Conservation (phyloP, 30 jellyfish, hydroid and myxozoan genomes). For the Pseudorhiza aurosa region DNA sequence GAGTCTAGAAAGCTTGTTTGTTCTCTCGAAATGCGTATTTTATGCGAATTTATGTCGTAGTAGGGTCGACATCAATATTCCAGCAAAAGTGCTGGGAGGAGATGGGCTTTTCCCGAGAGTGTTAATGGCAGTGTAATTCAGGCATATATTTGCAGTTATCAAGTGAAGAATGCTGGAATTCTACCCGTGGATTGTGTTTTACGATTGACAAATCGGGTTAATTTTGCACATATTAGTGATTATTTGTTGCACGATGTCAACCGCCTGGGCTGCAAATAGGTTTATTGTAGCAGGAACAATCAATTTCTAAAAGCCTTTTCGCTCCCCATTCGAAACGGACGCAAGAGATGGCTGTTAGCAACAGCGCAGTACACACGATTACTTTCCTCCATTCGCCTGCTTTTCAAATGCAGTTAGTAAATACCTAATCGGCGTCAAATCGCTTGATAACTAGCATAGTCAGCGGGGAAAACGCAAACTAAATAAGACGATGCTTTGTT, state of each 20-base stretch:
- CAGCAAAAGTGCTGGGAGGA: too few relatives aligned
- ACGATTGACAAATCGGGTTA: too few relatives aligned
- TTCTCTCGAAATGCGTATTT: too few relatives aligned
- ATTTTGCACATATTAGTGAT: background rate
- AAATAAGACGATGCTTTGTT: slow-evolving; percentile 7
- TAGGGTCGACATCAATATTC: too few relatives aligned
- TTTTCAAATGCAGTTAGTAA: slow-evolving; percentile 2
- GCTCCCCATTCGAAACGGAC: background rate
- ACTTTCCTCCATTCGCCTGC: background rate
- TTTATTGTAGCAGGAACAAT: background rate
- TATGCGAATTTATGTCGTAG: too few relatives aligned
- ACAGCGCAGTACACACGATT: background rate
- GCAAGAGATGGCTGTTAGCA: background rate
- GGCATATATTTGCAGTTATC: too few relatives aligned
- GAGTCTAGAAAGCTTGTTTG: too few relatives aligned
- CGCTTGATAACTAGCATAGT: slow-evolving; percentile 12
- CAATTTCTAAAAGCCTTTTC: background rate
- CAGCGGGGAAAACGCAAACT: background rate
- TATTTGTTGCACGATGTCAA: background rate
- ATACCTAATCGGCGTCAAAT: slow-evolving; percentile 13
- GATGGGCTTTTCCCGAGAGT: too few relatives aligned
- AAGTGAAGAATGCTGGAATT: too few relatives aligned
- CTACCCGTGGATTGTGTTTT: too few relatives aligned
- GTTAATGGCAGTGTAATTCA: too few relatives aligned
- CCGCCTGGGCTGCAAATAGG: slow-evolving; percentile 9